These are phyloP conservation scores for Ptychochromis oligacanthus DNA, from an alignment of 2,113 vertebrate genomes.

Conservation along the genomic window DNA sequence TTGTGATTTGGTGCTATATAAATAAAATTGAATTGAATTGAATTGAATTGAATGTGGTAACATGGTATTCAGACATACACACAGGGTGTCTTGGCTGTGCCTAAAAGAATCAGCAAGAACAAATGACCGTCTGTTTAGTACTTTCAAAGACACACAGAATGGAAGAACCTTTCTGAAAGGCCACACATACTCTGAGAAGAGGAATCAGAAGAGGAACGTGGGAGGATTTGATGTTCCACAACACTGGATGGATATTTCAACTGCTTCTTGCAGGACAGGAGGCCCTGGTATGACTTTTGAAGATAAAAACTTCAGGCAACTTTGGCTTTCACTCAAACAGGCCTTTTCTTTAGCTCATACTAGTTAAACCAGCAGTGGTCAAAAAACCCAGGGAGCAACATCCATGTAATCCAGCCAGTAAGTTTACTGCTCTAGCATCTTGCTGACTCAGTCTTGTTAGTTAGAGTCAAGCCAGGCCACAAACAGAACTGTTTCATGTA, in stretches of 20 bases:
- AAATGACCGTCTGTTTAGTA: conserved; percentile 5
- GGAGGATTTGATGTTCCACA: conserved; percentile 7
- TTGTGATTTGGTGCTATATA: too few species aligned
- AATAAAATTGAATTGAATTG: too few species aligned
- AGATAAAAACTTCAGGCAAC: background rate
- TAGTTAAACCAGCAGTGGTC: conserved; percentile 4
- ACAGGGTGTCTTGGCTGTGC: background rate
- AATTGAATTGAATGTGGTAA: too few species aligned
- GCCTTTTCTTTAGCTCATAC: background rate
- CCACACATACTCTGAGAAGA: conserved; percentile 36
- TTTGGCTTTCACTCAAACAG: background rate
- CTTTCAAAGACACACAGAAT: conserved; percentile 30
- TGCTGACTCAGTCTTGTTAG: conserved; percentile 60
- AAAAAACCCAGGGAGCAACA: background rate
- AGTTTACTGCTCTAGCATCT: conserved; percentile 37
- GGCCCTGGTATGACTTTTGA: background rate
- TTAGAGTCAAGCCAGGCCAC: conserved; percentile 61
- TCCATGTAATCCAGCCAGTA: conserved; percentile 16
- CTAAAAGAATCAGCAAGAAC: conserved; percentile 18
- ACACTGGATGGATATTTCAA: background rate
- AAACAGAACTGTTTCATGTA: conserved; percentile 43
- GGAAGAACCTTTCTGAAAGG: conserved; percentile 19
- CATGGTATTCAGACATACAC: background rate
- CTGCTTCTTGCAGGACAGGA: background rate
- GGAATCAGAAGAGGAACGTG: conserved; percentile 17